A percentile compares a stretch with the other conserved stretches of the same genome.
Conservation (phyloP, 2,113 vertebrate species). For the Geococcyx californianus region DNA sequence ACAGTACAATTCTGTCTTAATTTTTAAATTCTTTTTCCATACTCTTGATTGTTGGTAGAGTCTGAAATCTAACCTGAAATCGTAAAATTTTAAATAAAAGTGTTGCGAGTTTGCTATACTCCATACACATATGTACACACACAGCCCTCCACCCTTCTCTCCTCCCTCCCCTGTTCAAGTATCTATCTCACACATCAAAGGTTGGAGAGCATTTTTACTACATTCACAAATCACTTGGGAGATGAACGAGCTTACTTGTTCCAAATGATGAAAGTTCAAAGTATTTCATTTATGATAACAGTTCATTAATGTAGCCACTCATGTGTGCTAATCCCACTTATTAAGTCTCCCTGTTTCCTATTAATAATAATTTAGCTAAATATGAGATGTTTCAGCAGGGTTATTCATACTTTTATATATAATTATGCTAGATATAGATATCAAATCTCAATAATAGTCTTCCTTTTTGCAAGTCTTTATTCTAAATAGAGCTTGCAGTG, state of each 20-base stretch:
- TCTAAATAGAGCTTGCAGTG: not conserved
- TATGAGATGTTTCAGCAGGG: constrained; percentile 24
- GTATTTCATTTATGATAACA: constrained; percentile 25
- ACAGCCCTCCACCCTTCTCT: not conserved
- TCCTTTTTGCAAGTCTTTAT: not conserved
- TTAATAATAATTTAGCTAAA: constrained; percentile 40
- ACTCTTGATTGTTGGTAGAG: not conserved
- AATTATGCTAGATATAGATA: constrained; percentile 8
- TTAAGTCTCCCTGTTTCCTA: not conserved
- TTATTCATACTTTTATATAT: not conserved
- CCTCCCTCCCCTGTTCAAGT: not conserved
- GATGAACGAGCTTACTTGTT: constrained; percentile 14
- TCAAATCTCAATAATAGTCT: not conserved
- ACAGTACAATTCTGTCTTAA: not conserved
- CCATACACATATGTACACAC: rapidly evolving
- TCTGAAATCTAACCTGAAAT: not conserved
- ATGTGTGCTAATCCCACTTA: constrained; percentile 30
- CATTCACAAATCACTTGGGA: constrained; percentile 12
- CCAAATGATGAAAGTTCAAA: constrained; percentile 36
- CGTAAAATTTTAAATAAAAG: not conserved
- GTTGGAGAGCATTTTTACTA: not conserved
- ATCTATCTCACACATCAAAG: constrained; percentile 21
- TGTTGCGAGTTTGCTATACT: not conserved
- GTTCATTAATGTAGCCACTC: constrained; percentile 35
- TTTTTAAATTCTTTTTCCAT: not conserved